These are phyloP conservation scores for Aix galericulata DNA, from an alignment of 2,113 vertebrate species.

Conservation along the genomic window DNA sequence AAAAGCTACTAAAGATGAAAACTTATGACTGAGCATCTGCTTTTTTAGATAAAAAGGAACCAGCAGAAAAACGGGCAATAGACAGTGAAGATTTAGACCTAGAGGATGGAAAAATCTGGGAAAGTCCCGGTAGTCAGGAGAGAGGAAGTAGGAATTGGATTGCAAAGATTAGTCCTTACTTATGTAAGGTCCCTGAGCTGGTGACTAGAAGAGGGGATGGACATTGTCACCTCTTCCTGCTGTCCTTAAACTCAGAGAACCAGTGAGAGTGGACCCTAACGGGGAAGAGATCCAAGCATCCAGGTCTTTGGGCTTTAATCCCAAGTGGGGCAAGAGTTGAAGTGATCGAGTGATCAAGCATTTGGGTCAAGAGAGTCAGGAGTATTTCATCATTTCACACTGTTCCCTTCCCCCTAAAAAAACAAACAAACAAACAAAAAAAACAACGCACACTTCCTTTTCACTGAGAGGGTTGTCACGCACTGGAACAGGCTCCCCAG, in stretches of 20 bases:
- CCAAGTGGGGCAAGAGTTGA: background rate
- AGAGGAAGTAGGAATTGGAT: background rate
- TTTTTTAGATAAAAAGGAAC: background rate
- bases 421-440: too few species aligned
- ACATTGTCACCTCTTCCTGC: background rate
- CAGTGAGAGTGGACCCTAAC: background rate
- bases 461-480: too few species aligned
- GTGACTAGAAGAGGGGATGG: background rate
- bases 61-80: fast-evolving
- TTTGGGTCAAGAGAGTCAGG: background rate
- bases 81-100: background rate
- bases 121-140: background rate
- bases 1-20: background rate
- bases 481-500: too few species aligned
- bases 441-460: too few species aligned
- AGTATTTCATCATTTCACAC: background rate
- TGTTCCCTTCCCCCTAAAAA: background rate
- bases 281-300: background rate
- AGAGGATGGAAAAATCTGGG: background rate
- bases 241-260: background rate
- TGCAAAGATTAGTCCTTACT: background rate
- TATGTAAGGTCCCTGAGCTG: background rate
- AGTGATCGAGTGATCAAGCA: background rate
- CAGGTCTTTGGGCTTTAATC: background rate
- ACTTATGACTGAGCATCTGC: background rate